Evolutionary conservation across 1,140 invertebrate genomes (phyloP), one percentile per base, ranked within the genome.

Genomic region (Drosophila arizonae): DNA sequence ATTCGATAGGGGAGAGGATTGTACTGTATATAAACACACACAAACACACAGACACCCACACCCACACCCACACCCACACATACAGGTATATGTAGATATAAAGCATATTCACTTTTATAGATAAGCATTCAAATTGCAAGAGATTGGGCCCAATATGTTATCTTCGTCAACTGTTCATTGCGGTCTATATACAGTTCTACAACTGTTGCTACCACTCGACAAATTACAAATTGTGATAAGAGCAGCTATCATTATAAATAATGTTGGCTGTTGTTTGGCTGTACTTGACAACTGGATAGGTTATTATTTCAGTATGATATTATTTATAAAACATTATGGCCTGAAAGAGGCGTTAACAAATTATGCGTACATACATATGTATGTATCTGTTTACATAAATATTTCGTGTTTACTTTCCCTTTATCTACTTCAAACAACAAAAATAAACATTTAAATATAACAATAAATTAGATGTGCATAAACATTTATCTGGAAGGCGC

Each of bases 71-170:
- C 30, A 39, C 1, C 36, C 30, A 48, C 48, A 56, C 26, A 28
- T 10, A 48, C 48, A 51, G 10, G 26, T 13, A 8, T 33, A 9
- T 9, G 8, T 33, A 33, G 6, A 11, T 24, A 36, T 36, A n/a
- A 8, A 17, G 28, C n/a, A 13, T 54, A 43, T 63, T 36, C 28
- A 33, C 8, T 46, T 43, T 55, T 10, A 21, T 21, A 43, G 65
- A 69, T 73, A 73, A 68, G 71, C 65, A 60, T 55, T 51, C 65
- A 69, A 73, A 73, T 73, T 69, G 50, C 43, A 43, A 56, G 24
- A 51, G 43, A 45, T 63, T 68, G 57, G 55, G 55, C 17, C 36
- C 51, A 69, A 73, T 28, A 51, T 30, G 33, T 57, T 52, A 69
- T 73, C 65, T 61, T 4, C 69, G 17, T 28, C 48, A 67, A 28